Evolutionary conservation across 2,888 invertebrate genomes (phyloP), one percentile per base, ranked within the genome.

Genomic region (Xestia xanthographa): DNA sequence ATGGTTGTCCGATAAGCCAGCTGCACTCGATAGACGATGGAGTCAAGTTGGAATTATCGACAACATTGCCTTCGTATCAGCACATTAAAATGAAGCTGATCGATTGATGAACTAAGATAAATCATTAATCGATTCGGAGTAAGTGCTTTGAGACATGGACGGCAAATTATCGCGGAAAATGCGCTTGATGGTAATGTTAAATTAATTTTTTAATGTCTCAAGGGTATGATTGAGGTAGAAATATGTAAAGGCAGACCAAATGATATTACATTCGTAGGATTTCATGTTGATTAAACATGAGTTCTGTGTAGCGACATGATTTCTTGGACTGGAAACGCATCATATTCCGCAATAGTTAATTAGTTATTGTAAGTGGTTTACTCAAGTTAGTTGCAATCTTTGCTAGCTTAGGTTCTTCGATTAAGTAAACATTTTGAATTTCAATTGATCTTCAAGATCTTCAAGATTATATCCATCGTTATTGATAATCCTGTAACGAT

Each of bases 51-150:
- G 84, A 87, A 79, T 81, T 88, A 87, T 85, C 77, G 83, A 85
- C 75, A 72, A 84, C 77, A 80, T 78, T 76, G 73, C 86, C 73
- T 77, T 75, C 75, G 79, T 85, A 82, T 87, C 85, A 69, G 75
- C 79, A 87, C 77, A 81, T 81, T 79, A 85, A 88, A 87, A 85
- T 79, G 66, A 83, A 80, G 76, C 80, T 82, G 79, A 88, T 88
- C 88, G 87, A 88, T 88, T 79, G 85, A 82, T 82, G 74, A 84
- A 84, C 72, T 60, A 72, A 80, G 88, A 86, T 86, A 88, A 86
- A 78, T 65, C 74, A 75, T 77, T 84, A 86, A 88, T 84, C 75
- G 81, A 86, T 82, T 73, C 72, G 79, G 63, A 79, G 77, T 87
- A 86, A 86, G 84, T 82, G 84, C 80, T 78, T 68, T 62, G 56